Conservation (phyloP, 2,888 invertebrate species). For the Galerucella pusilla region DNA sequence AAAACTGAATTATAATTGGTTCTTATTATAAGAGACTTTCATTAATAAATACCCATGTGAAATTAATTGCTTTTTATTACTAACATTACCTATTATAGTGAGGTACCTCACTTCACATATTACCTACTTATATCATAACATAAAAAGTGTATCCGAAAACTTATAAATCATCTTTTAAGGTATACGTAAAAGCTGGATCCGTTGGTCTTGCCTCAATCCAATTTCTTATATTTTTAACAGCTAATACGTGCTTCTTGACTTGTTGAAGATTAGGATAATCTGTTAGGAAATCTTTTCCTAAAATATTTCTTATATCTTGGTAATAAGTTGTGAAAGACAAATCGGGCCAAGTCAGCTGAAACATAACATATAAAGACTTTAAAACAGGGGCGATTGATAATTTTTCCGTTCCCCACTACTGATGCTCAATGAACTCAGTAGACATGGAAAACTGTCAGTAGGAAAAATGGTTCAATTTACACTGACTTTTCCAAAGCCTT, state of each 20-base stretch:
- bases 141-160: background rate
- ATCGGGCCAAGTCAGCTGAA: background rate
- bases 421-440: too few species aligned
- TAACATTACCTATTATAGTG: too few species aligned
- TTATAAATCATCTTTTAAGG: slow-evolving; percentile 22
- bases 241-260: slow-evolving; percentile 14
- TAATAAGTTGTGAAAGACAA: background rate
- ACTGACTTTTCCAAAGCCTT: too few species aligned
- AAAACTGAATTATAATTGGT: background rate
- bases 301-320: background rate
- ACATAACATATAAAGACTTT: too few species aligned
- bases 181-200: background rate
- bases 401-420: too few species aligned
- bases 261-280: slow-evolving; percentile 5
- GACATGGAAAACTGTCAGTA: background rate
- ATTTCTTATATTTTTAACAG: slow-evolving; percentile 6
- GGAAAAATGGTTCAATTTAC: too few species aligned
- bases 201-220: slow-evolving; percentile 16
- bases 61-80: too few species aligned
- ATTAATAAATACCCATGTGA: too few species aligned
- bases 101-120: too few species aligned
- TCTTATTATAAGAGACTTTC: too few species aligned
- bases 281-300: background rate
- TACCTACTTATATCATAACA: too few species aligned
- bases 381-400: too few species aligned